Percentiles rank a stretch among this genome's conserved stretches.
Conservation (phyloP, 2,113 vertebrate species). For the Fukomys damarensis region DNA sequence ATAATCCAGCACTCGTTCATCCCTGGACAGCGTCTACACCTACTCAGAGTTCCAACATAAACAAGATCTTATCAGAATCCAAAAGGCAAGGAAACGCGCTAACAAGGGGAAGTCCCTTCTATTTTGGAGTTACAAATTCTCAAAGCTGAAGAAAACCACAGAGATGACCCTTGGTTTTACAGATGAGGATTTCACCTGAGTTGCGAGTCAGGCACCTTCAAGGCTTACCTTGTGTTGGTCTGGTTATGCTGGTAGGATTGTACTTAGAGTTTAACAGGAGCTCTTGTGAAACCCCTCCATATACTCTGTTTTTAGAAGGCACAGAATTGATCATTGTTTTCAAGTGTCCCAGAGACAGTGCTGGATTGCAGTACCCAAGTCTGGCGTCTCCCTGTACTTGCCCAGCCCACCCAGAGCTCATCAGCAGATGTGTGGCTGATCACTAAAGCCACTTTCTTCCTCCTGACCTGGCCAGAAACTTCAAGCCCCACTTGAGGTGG, state of each 20-base stretch:
- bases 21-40: neutral
- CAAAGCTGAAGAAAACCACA: neutral
- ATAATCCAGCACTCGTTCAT: neutral
- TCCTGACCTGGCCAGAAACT: constrained; percentile 41
- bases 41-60: neutral
- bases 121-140: neutral
- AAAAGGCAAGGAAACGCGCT: neutral
- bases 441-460: constrained; percentile 53
- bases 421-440: neutral
- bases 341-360: neutral
- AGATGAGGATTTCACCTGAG: neutral
- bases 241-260: neutral
- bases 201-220: neutral
- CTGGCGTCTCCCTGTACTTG: neutral
- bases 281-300: neutral
- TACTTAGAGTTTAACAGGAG: neutral
- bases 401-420: constrained; percentile 20
- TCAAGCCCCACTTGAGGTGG: constrained; percentile 57
- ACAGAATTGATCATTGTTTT: neutral
- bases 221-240: neutral
- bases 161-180: neutral
- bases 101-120: neutral
- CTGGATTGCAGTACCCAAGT: neutral
- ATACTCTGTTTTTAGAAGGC: neutral
- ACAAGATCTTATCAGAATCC: neutral